Base-by-base conservation (phyloP, 2,888 invertebrate species). In the Antheraea yamamai region DNA sequence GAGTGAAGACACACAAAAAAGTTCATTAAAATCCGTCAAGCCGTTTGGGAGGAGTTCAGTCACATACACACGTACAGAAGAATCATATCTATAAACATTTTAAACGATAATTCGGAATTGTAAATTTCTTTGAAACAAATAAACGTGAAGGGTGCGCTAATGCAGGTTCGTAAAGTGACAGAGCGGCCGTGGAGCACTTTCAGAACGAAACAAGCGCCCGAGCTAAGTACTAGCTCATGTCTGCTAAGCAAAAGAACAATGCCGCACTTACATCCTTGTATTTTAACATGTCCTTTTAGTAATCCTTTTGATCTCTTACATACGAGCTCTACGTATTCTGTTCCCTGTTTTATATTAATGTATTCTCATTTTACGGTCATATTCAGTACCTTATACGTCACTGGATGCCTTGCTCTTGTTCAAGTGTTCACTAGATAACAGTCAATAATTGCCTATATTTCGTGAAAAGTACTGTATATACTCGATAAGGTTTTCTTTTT, bases 131-230 rank as follows among this genome's bases (percentile, higher is more conserved):
- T 47, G 47, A 47, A 12, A 47, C 47, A 47, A 47, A 47, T 85
- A 84, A 84, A 84, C 80, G 81, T 81, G 81, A 81, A 82, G 80
- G 76, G 76, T 74, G 78, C 78, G 77, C 80, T 86, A 85, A 85
- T 82, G 82, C 81, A 80, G 80, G 81, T 80, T 81, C 73, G 79
- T 75, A 79, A 75, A 77, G 79, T 79, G 77, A 73, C 8, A 7
- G 55, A 4, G 55, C 20, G 8, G 73, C 35, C 78, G 80, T 76
- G 58, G 23, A 20, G 81, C 81, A 82, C 81, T 84, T 84, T 82
- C 81, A 80, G 79, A 82, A 79, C 77, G 78, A 80, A 81, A 78
- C 75, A 76, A 74, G 75, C 76, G 78, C 74, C 70, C 7, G 58
- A 75, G 75, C 74, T 75, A 78, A 78, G 80, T 77, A 80, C 80